Evolutionary conservation across 2,888 invertebrate species (phyloP).

Genomic region (Sclerodermus sp.): DNA sequence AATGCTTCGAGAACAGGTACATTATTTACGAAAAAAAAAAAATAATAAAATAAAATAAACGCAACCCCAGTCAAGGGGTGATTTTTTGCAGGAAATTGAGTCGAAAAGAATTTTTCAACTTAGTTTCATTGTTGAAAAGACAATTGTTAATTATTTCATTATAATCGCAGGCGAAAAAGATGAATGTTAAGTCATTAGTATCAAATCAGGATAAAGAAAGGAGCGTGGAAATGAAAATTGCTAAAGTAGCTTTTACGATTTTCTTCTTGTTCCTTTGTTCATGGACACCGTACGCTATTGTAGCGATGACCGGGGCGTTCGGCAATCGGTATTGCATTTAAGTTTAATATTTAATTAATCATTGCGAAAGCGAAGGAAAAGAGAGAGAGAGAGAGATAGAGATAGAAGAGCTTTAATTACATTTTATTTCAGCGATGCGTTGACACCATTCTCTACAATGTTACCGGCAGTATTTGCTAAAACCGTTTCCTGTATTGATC

Average conservation of each 20-base stretch:
- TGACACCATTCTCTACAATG: constrained; percentile 69
- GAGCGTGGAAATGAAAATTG: constrained; percentile 82
- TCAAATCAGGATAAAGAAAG: constrained; percentile 71
- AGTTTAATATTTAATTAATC: neutral
- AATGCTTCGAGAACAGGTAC: constrained; percentile 70
- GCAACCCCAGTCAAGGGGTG: too few species aligned
- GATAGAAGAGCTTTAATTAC: too few species aligned
- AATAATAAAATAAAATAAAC: too few species aligned
- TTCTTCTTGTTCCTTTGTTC: constrained; percentile 83
- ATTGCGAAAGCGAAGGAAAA: too few species aligned
- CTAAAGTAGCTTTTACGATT: constrained; percentile 85
- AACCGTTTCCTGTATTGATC: constrained; percentile 87
- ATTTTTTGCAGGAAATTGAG: too few species aligned
- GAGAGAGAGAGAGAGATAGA: too few species aligned
- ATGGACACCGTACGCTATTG: constrained; percentile 89
- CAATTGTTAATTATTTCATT: too few species aligned
- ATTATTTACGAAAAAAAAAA: neutral
- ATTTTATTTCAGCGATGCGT: constrained; percentile 44
- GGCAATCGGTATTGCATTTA: constrained; percentile 71
- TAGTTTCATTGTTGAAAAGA: too few species aligned
- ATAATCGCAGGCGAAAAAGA: constrained; percentile 77
- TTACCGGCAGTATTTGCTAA: constrained; percentile 86
- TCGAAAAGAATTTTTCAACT: too few species aligned
- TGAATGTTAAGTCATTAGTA: constrained; percentile 85
- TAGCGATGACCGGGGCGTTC: constrained; percentile 79